phyloP scores from a whole-genome alignment of 2,113 vertebrate genomes.

The Gadus chalcogrammus region DNA sequence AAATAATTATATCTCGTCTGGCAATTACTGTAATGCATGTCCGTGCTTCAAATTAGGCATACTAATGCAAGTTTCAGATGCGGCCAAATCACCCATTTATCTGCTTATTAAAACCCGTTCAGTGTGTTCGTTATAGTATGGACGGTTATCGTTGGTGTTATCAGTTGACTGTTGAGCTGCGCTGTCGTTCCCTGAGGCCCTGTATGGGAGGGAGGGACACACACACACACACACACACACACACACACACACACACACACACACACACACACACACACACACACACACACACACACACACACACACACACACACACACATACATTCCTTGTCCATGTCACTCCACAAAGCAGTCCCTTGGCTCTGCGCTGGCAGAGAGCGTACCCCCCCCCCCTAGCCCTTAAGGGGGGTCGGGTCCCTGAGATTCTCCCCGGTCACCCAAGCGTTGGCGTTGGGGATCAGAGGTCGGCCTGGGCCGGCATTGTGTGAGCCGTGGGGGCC shows the following conservation, averaged over 20 bases:
- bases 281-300: constrained; percentile 1
- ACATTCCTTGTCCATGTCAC: background rate
- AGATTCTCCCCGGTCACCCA: constrained; percentile 48
- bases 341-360: too few relatives aligned
- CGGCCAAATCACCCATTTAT: too few relatives aligned
- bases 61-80: too few relatives aligned
- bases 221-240: background rate
- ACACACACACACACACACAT: background rate
- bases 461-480: constrained; percentile 44
- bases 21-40: background rate
- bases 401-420: constrained; percentile 18
- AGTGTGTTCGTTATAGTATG: background rate
- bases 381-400: background rate
- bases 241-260: constrained; percentile 2
- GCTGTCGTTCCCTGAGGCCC: constrained; percentile 4
- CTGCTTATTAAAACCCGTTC: too few relatives aligned
- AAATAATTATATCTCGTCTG: constrained; percentile 25
- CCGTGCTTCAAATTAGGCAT: background rate
- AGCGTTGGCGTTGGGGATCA: constrained; percentile 61
- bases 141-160: background rate
- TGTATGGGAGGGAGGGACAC: constrained; percentile 13
- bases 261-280: background rate
- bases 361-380: background rate
- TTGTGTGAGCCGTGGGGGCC: constrained; percentile 41
- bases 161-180: background rate